Evolutionary conservation across 64 coral and sea anemone genomes (phyloP).

Genomic region (Montipora cactus): DNA sequence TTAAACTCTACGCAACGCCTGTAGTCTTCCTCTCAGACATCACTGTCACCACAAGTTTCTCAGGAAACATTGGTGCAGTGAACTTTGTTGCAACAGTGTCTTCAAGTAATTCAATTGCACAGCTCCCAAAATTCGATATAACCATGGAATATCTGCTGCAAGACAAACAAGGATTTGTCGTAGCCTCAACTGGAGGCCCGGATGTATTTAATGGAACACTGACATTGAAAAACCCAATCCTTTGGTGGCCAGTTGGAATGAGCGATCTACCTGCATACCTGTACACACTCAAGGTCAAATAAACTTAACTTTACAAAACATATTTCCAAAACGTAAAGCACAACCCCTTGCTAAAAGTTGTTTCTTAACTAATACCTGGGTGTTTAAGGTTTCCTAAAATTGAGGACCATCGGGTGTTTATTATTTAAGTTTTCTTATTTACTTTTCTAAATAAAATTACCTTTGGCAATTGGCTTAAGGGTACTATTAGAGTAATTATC

Average conservation of each 20-base stretch:
- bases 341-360: too few species aligned
- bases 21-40: constrained; percentile 91
- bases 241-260: constrained; percentile 99
- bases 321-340: background rate
- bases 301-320: background rate
- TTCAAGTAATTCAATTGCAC: background rate
- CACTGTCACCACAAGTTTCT: constrained; percentile 73
- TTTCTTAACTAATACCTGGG: background rate
- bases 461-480: too few species aligned
- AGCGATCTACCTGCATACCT: constrained; percentile 85
- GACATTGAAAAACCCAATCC: constrained; percentile 63
- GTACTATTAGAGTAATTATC: too few species aligned
- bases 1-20: constrained; percentile 94
- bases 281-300: constrained; percentile 85
- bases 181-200: constrained; percentile 58
- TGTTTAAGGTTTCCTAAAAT: background rate
- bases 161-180: constrained; percentile 71
- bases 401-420: too few species aligned
- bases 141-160: constrained; percentile 84
- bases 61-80: constrained; percentile 35
- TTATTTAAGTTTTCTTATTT: too few species aligned
- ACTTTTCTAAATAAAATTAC: too few species aligned
- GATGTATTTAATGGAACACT: constrained; percentile 76
- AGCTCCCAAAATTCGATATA: constrained; percentile 62
- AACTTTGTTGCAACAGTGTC: constrained; percentile 69